These are phyloP conservation scores for Tribolium freemani DNA, from an alignment of 2,888 invertebrate genomes.

Conservation along the genomic window DNA sequence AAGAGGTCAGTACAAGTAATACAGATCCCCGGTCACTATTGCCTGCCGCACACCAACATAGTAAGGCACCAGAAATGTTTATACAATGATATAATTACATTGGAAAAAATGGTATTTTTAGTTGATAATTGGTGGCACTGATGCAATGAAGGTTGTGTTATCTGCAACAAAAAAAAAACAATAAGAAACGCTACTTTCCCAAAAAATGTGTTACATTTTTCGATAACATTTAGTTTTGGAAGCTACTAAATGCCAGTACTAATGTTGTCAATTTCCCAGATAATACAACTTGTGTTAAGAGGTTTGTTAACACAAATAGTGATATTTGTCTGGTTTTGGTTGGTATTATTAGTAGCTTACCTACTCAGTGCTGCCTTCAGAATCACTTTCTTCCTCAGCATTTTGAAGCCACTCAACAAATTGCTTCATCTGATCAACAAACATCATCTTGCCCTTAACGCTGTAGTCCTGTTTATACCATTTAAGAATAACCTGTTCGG, in stretches of 20 bases:
- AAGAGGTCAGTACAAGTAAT: conserved; percentile 53
- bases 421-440: conserved; percentile 98
- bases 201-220: conserved; percentile 38
- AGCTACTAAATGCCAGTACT: conserved; percentile 57
- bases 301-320: not conserved
- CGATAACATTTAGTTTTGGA: conserved; percentile 56
- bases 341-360: conserved; percentile 39
- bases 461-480: conserved; percentile 95
- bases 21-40: conserved; percentile 64
- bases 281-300: not conserved
- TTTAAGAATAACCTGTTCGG: conserved; percentile 94
- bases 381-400: conserved; percentile 89
- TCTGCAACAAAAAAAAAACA: conserved; percentile 50
- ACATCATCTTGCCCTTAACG: conserved; percentile 96
- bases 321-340: not conserved
- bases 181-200: conserved; percentile 11
- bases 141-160: conserved; percentile 53
- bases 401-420: conserved; percentile 98
- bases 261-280: conserved; percentile 49
- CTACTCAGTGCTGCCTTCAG: conserved; percentile 69
- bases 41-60: conserved; percentile 66
- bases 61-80: conserved; percentile 68
- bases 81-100: conserved; percentile 64
- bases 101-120: conserved; percentile 66
- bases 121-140: conserved; percentile 66